A percentile compares a stretch with the other conserved stretches of the same genome.
These are phyloP conservation scores for Phylloscopus whistleri DNA, from an alignment of 2,113 vertebrate genomes.

Conservation along the genomic window DNA sequence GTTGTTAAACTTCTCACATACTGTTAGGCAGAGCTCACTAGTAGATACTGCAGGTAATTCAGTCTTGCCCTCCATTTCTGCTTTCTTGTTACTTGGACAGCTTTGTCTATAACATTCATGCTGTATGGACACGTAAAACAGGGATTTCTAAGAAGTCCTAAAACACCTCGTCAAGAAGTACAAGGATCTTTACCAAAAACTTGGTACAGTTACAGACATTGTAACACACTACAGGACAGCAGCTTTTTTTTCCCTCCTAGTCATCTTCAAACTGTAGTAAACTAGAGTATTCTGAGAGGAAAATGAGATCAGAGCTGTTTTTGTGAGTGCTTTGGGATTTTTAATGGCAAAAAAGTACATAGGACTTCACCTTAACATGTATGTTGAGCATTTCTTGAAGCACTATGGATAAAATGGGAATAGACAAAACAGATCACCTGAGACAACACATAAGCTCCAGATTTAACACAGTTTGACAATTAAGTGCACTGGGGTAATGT, in stretches of 20 bases:
- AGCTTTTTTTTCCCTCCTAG: neutral
- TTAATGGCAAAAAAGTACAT: neutral
- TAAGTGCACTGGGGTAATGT: neutral
- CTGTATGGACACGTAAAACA: neutral
- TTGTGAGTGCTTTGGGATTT: neutral
- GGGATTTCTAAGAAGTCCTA: neutral
- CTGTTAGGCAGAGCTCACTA: neutral
- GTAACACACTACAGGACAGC: neutral
- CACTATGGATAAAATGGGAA: neutral
- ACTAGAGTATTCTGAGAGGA: neutral
- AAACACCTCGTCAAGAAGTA: neutral
- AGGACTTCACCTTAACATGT: neutral
- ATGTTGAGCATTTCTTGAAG: neutral
- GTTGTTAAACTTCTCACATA: neutral
- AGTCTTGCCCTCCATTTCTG: neutral
- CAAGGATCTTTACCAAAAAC: neutral
- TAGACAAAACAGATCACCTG: neutral
- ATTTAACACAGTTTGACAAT: slow-evolving; percentile 5
- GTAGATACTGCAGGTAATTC: neutral
- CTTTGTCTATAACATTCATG: neutral
- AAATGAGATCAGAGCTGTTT: neutral
- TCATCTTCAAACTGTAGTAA: neutral
- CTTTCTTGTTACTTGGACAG: neutral
- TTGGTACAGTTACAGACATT: neutral
- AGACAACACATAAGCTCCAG: neutral